Base-by-base conservation (phyloP, 2,888 invertebrate species). In the Pachycephus smyrnensis region DNA sequence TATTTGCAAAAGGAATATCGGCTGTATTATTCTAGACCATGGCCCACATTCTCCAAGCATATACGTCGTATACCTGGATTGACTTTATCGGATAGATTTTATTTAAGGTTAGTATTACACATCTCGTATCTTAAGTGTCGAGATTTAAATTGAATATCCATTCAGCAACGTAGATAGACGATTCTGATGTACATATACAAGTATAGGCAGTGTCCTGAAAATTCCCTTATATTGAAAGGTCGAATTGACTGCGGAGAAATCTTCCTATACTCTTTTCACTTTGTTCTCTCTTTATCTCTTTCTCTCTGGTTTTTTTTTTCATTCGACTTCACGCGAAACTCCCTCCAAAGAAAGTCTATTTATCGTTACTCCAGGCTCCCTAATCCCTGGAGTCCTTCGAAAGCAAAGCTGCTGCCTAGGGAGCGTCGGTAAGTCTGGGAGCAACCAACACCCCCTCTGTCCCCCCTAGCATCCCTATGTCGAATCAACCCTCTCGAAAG, bases 261-360 rank as follows among this genome's bases (percentile, higher is more conserved):
- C 78, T 71, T 68, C 33, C 69, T 77, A 73, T 40, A 75, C n/a
- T n/a, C n/a, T n/a, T n/a, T n/a, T n/a, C 4, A 33, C 69, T 76
- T 37, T 73, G 74, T 73, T n/a, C 75, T 33, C 40, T 69, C 35
- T 79, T 73, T 77, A 68, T 79, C 69, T 74, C 35, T 75, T 73
- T 73, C 30, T 69, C 55, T 73, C 73, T 35, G 30, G 23, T 36
- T 69, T 79, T 79, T 78, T 36, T 75, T 30, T 76, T 73, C 32
- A 15, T 35, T 32, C 36, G 40, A 30, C 40, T 68, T 36, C 68
- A 32, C 68, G 12, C 33, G 68, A 76, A 37, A 77, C 71, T 33
- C 71, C 30, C 31, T 68, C 30, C 36, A n/a, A 75, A 75, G 55
- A 68, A 68, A 33, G 75, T 68, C 75, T 31, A 75, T 68, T 40